Evolutionary conservation across 2,888 invertebrate species (phyloP), one percentile per base, ranked within the genome.

Genomic region (Xanthorhoe designata): DNA sequence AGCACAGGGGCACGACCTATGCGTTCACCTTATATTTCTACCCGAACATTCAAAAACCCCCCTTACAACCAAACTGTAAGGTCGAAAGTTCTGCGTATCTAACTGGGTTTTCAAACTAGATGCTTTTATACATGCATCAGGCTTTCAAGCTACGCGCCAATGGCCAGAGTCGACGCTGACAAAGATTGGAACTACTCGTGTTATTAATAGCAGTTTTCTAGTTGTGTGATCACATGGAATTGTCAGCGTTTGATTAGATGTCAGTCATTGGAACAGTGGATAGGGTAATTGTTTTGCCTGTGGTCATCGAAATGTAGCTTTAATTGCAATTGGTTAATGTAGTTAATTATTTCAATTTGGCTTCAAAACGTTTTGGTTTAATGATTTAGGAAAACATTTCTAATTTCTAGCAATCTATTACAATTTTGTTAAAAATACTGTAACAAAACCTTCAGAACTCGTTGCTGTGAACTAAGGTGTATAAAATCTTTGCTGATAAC

Each of bases 191-290:
- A 76, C 80, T 73, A 75, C 80, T 87, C 82, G 85, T 32, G 32
- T 88, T 91, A 92, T 90, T 92, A 92, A 86, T 87, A 77, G 76
- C 79, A 76, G 85, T 87, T 89, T 89, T 87, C 86, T 87, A 83
- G 82, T 77, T 75, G 81, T 82, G 82, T 85, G 83, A 68, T 57
- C 57, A 61, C 66, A 64, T 67, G 65, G 78, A 74, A 77, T 68
- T 73, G 70, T 72, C 75, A 71, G 64, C 68, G 70, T 77, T 78
- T 77, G 72, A 75, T 80, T 76, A 76, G 55, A 64, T 59, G 64
- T 32, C 59, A 61, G 50, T 58, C 24, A 67, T 32, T 61, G 35
- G 67, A 69, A 74, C 69, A 62, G 54, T 13, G 57, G 57, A 65
- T 59, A 68, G 71, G 70, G 51, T 69, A 67, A 61, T 68, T 60